A percentile compares a stretch with the other conserved stretches of the same genome.
phyloP scores from a whole-genome alignment of 35 echinoderm and acorn worm species.

The Eucidaris tribuloides region DNA sequence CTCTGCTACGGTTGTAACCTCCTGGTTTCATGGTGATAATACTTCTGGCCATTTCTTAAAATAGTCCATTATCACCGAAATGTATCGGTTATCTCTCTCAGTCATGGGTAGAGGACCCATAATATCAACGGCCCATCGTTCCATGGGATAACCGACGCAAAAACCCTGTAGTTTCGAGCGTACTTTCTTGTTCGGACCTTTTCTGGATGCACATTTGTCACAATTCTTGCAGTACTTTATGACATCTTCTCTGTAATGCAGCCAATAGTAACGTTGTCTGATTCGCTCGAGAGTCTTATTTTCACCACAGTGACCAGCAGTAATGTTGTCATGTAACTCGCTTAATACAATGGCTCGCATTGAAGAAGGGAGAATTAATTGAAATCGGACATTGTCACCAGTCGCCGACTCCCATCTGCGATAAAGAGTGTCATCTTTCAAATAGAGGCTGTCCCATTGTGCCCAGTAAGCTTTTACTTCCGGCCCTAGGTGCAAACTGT shows the following conservation, averaged over 20 bases:
- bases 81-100: constrained; percentile 22
- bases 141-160: constrained; percentile 40
- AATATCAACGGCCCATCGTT: constrained; percentile 33
- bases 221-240: background rate
- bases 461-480: background rate
- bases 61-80: constrained; percentile 28
- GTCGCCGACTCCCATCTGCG: background rate
- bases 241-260: background rate
- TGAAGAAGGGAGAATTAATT: background rate
- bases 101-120: constrained; percentile 31
- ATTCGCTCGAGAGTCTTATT: constrained; percentile 23
- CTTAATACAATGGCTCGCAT: background rate
- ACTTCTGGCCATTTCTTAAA: constrained; percentile 52
- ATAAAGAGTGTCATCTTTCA: background rate
- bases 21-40: constrained; percentile 9
- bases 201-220: constrained; percentile 25
- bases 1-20: constrained; percentile 33
- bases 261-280: constrained; percentile 40
- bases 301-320: constrained; percentile 11
- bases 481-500: background rate
- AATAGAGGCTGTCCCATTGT: background rate
- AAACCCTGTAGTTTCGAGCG: background rate
- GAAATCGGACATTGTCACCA: background rate
- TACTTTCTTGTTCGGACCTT: background rate
- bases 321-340: background rate